Base-by-base conservation (phyloP, 2,113 vertebrate genomes). In the Sceloporus undulatus region DNA sequence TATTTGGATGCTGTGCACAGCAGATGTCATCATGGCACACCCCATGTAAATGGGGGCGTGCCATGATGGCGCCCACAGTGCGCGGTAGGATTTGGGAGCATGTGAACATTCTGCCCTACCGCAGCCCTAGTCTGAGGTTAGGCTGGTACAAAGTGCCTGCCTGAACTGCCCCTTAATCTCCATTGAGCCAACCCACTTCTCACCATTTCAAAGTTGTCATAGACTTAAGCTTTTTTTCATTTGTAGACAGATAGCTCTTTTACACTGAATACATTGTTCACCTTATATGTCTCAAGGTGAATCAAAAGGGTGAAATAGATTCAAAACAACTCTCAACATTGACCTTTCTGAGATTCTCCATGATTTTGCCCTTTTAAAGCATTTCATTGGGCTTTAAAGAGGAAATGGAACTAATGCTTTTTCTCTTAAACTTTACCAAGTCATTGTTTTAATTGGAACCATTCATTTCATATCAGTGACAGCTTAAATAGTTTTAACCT, bases 401-500 rank as follows among this genome's bases (percentile, higher is more conserved):
- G 81, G 4, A 62, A 2, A 38, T 54, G 38, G 7, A 88, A 93
- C 87, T 76, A 34, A 54, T 78, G 90, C 86, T 85, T 90, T 65
- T 48, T 48, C 29, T 76, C 91, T 93, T 0, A 18, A 82, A 94
- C 94, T 92, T 94, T 89, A 92, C 6, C 52, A 6, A 87, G 85
- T 93, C 88, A 76, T 54, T 91, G 1, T 0, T 27, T 2, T 74
- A 90, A 76, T 34, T 81, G 91, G 84, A 80, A 82, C 91, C 25
- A 1, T 95, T 94, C 94, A 92, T 95, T 96, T 91, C 84, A 52
- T 90, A 92, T 93, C 91, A 94, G 86, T 7, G 84, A 87, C 89
- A 88, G 85, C 87, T 89, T 93, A 76, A 65, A 16, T 84, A 89
- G 88, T 79, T 92, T 93, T 94, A 89, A 94, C 94, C 91, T 95